Percentiles rank a stretch among this genome's conserved stretches.
Evolutionary conservation across 2,888 invertebrate species (phyloP).

Genomic region (Platycnemis pennipes): DNA sequence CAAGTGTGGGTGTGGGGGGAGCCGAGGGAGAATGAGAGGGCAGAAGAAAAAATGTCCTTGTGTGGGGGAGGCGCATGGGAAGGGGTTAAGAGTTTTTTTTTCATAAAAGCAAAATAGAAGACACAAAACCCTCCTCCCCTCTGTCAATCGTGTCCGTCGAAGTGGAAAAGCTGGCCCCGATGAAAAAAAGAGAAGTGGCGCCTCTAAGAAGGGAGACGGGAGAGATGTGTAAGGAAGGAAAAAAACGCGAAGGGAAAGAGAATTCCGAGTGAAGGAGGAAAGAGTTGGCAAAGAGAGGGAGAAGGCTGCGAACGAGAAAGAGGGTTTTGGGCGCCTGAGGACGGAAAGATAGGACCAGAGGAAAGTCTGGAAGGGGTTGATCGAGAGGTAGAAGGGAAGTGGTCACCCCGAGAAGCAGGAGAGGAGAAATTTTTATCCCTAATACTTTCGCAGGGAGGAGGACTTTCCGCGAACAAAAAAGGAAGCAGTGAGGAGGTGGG

Average conservation of each 20-base stretch:
- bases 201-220: background rate
- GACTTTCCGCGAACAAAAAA: background rate
- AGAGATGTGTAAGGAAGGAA: background rate
- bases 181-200: conserved; percentile 30
- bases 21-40: background rate
- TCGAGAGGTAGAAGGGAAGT: background rate
- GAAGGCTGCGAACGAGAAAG: background rate
- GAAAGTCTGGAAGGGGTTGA: background rate
- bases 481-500: background rate
- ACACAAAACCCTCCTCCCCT: background rate
- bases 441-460: background rate
- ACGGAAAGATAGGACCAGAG: background rate
- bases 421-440: background rate
- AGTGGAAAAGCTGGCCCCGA: conserved; percentile 61
- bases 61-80: background rate
- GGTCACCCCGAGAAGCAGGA: background rate
- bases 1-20: background rate
- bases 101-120: conserved; percentile 34
- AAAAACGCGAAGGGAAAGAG: background rate
- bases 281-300: background rate
- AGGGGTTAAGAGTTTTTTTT: conserved; percentile 28
- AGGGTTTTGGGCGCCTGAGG: background rate
- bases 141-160: conserved; percentile 46
- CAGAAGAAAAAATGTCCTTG: conserved; percentile 31
- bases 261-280: background rate